phyloP scores from a whole-genome alignment of 1,140 invertebrate species.

The Hylaeus volcanicus region DNA sequence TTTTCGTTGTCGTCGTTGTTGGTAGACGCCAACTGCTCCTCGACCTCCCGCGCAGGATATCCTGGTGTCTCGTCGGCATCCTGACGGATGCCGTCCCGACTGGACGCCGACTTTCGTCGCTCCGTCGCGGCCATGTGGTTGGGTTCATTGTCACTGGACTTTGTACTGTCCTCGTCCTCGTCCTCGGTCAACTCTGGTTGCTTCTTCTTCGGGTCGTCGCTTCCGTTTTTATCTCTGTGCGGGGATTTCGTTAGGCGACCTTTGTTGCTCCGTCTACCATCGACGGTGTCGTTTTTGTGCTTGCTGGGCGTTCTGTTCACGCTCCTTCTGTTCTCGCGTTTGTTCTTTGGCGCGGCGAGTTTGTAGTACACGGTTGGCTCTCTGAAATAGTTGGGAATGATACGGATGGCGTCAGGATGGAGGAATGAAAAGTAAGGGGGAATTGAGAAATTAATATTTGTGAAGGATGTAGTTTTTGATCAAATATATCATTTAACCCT shows the following conservation, averaged over 20 bases:
- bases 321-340: constrained; percentile 1
- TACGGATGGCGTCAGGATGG: too few relatives aligned
- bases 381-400: background rate
- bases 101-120: constrained; percentile 30
- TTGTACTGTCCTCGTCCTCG: background rate
- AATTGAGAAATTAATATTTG: too few relatives aligned
- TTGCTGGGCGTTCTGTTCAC: background rate
- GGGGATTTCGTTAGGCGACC: background rate
- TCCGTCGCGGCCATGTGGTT: background rate
- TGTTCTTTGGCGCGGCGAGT: background rate
- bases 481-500: too few relatives aligned
- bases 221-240: background rate
- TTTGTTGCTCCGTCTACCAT: background rate
- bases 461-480: too few relatives aligned
- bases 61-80: background rate
- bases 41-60: constrained; percentile 5
- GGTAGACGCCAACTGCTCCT: background rate
- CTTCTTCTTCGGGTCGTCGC: background rate
- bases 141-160: background rate
- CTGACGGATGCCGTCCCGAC: background rate
- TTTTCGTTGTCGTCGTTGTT: constrained; percentile 6
- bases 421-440: too few relatives aligned
- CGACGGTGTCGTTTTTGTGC: background rate
- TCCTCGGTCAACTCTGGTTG: constrained; percentile 4
- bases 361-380: too few relatives aligned